phyloP scores from a whole-genome alignment of 1,140 invertebrate species.

The Pseudomyrmex dendroicus region DNA sequence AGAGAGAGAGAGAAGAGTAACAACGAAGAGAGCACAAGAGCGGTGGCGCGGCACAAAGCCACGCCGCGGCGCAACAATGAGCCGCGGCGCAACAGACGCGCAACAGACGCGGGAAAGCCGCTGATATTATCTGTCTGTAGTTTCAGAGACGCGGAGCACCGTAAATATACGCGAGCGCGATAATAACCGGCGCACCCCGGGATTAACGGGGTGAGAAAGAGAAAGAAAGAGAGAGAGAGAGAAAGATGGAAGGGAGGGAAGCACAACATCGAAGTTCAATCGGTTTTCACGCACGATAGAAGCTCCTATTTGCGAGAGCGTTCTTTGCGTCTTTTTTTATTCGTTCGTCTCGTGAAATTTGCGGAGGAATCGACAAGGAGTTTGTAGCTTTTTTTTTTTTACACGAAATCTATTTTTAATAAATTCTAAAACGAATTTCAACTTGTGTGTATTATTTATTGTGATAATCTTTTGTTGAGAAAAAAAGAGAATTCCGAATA shows the following conservation, averaged over 20 bases:
- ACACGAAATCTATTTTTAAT: no score
- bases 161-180: slow-evolving; percentile 17
- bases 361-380: no score
- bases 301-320: background rate
- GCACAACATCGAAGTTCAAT: slow-evolving; percentile 25
- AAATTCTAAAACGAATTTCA: no score
- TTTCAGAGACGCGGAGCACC: background rate
- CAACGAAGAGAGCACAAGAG: slow-evolving; percentile 26
- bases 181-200: slow-evolving; percentile 20
- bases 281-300: background rate
- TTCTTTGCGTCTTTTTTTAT: no score
- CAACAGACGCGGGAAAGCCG: background rate
- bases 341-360: no score
- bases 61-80: slow-evolving; percentile 39
- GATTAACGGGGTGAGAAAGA: slow-evolving; percentile 1
- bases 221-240: background rate
- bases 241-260: background rate
- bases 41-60: slow-evolving; percentile 18
- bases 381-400: background rate
- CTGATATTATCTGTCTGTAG: slow-evolving; percentile 39
- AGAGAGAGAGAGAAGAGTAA: slow-evolving; percentile 3
- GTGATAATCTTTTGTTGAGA: background rate
- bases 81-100: background rate
- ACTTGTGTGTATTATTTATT: background rate
- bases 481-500: background rate